A percentile compares a stretch with the other conserved stretches of the same genome.
Evolutionary conservation across 1,140 invertebrate genomes (phyloP).

Genomic region (Hormaphis cornu): DNA sequence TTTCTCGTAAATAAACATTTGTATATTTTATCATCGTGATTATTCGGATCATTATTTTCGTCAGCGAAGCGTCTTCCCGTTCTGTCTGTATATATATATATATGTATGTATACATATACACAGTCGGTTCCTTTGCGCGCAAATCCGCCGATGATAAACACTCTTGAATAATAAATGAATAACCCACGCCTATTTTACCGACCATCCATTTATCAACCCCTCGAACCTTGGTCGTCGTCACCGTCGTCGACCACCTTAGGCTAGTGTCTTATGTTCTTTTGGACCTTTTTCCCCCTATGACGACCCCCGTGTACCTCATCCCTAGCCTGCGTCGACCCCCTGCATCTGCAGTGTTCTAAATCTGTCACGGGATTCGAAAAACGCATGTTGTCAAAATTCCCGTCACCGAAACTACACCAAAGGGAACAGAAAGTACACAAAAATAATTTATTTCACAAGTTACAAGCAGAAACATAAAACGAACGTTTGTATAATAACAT

Average conservation of each 20-base stretch:
- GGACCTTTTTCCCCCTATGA: not conserved
- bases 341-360: no score
- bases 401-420: no score
- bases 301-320: not conserved
- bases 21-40: constrained; percentile 19
- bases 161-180: constrained; percentile 30
- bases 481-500: no score
- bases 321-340: not conserved
- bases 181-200: not conserved
- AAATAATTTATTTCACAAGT: no score
- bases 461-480: no score
- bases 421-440: no score
- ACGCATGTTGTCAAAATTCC: no score
- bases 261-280: constrained; percentile 15
- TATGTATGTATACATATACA: not conserved
- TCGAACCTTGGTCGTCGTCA: not conserved
- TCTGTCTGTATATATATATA: constrained; percentile 3
- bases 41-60: constrained; percentile 28
- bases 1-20: constrained; percentile 14
- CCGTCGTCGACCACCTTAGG: constrained; percentile 1
- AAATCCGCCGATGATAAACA: constrained; percentile 31
- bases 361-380: no score
- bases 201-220: constrained; percentile 17
- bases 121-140: not conserved
- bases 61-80: not conserved